Percentiles rank a stretch among this genome's conserved stretches.
These are phyloP conservation scores for Motacilla alba DNA, from an alignment of 2,113 vertebrate species.

Conservation along the genomic window DNA sequence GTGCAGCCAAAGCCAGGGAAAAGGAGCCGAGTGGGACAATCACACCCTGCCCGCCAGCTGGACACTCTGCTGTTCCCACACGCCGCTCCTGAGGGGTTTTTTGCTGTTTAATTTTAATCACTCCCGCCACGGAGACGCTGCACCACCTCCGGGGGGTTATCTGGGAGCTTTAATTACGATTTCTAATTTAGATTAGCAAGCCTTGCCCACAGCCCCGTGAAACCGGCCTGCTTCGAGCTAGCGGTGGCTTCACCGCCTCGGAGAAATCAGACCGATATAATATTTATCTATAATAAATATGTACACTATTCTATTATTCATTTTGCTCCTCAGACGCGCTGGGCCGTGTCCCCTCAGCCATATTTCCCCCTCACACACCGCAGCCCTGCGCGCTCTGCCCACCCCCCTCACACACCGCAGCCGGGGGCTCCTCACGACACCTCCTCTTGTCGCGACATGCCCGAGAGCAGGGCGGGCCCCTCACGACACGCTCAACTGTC, in stretches of 20 bases:
- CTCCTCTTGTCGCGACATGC: neutral
- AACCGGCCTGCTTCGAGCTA: neutral
- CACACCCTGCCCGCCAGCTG: neutral
- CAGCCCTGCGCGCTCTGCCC: neutral
- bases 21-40: neutral
- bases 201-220: neutral
- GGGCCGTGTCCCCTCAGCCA: neutral
- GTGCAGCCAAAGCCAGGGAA: neutral
- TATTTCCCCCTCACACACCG: neutral
- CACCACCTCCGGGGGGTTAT: neutral
- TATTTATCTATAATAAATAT: rapidly evolving
- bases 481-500: neutral
- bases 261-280: rapidly evolving
- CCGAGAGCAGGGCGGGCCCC: neutral
- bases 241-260: neutral
- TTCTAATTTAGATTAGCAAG: neutral
- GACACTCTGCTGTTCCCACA: neutral
- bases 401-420: neutral
- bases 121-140: neutral
- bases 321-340: neutral
- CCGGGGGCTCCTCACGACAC: neutral
- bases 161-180: neutral
- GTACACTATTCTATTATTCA: rapidly evolving
- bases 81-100: neutral
- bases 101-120: neutral